These are phyloP conservation scores for Antennarius striatus DNA, from an alignment of 2,113 vertebrate species.

Conservation along the genomic window DNA sequence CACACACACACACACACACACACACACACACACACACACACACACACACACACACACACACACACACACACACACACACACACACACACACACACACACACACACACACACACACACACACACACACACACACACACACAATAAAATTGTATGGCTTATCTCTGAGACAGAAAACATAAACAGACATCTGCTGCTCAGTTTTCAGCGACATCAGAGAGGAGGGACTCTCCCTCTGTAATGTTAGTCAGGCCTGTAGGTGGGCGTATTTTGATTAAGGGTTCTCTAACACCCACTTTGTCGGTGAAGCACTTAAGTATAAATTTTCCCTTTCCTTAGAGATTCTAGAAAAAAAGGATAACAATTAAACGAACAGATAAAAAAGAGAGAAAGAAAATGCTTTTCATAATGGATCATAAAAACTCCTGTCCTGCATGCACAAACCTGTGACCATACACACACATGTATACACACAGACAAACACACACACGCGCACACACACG, in stretches of 20 bases:
- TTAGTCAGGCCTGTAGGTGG: neutral
- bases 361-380: too few species aligned
- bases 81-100: neutral
- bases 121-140: neutral
- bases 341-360: too few species aligned
- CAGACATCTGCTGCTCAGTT: slow-evolving; percentile 3
- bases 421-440: too few species aligned
- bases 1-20: neutral
- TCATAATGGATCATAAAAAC: too few species aligned
- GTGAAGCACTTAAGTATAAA: neutral
- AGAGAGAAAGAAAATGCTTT: too few species aligned
- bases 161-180: slow-evolving; percentile 25
- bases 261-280: slow-evolving; percentile 6
- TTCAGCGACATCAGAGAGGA: neutral
- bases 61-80: neutral
- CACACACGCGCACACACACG: too few species aligned
- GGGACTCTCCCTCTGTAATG: neutral
- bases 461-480: too few species aligned
- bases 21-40: neutral
- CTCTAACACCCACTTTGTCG: neutral
- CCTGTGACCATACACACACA: too few species aligned
- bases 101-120: neutral
- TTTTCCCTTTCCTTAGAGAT: neutral
- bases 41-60: neutral
- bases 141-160: slow-evolving; percentile 18